phyloP scores from a whole-genome alignment of 2,888 invertebrate species.

The Perdita meconis region DNA sequence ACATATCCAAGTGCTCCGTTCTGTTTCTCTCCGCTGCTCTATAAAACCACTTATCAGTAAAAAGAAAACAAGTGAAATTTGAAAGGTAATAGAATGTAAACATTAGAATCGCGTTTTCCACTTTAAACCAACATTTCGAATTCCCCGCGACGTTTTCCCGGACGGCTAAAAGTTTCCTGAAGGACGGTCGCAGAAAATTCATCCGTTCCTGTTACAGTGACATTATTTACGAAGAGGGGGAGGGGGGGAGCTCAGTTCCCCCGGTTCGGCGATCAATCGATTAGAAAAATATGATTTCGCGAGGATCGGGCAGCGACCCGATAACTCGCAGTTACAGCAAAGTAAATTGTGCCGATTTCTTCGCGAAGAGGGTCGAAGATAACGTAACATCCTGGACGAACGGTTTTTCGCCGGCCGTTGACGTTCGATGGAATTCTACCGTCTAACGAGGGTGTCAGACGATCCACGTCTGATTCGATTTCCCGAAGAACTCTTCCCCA shows the following conservation, averaged over 20 bases:
- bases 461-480: slow-evolving; percentile 68
- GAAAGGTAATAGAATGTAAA: neutral
- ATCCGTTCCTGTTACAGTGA: neutral
- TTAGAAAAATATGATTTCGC: neutral
- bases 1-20: no score
- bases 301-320: neutral
- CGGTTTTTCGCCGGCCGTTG: slow-evolving; percentile 56
- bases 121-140: neutral
- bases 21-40: no score
- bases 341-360: slow-evolving; percentile 44
- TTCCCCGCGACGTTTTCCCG: neutral
- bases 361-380: slow-evolving; percentile 35
- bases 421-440: slow-evolving; percentile 68
- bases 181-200: neutral
- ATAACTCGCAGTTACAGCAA: slow-evolving; percentile 32
- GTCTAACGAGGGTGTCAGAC: slow-evolving; percentile 69
- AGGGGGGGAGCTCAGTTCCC: neutral
- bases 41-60: no score
- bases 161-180: slow-evolving; percentile 15
- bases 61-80: no score
- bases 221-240: neutral
- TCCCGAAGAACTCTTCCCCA: slow-evolving; percentile 70
- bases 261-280: neutral
- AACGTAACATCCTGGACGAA: slow-evolving; percentile 52
- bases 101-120: no score